These are phyloP conservation scores for Epizoanthus stellaris DNA, from an alignment of 92 coral and sea anemone genomes.

Conservation along the genomic window DNA sequence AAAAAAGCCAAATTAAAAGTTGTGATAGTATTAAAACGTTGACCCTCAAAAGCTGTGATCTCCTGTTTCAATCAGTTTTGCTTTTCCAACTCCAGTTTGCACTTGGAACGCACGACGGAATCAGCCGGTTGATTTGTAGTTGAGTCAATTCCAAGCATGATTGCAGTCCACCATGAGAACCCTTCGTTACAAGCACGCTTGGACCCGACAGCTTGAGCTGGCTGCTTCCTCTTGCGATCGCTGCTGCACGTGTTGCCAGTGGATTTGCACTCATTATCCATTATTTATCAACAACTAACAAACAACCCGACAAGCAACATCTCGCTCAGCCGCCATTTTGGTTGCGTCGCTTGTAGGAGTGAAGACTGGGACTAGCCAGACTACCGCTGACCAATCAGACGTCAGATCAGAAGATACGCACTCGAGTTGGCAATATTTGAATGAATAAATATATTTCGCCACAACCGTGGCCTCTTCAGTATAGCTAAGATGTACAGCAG, in stretches of 20 bases:
- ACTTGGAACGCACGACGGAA: neutral
- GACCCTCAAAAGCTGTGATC: too few species aligned
- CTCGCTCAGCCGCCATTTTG: slow-evolving; percentile 43
- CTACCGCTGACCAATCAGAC: slow-evolving; percentile 2
- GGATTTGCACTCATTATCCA: slow-evolving; percentile 36
- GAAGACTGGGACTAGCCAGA: slow-evolving; percentile 10
- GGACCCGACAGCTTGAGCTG: slow-evolving; percentile 33
- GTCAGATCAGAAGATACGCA: too few species aligned
- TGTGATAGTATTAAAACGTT: too few species aligned
- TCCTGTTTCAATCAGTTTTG: neutral
- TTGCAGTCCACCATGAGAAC: slow-evolving; percentile 89
- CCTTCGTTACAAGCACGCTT: slow-evolving; percentile 79
- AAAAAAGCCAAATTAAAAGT: too few species aligned
- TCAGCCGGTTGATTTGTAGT: slow-evolving; percentile 19
- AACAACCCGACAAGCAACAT: neutral
- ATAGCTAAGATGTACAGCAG: too few species aligned
- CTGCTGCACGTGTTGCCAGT: neutral
- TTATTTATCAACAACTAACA: slow-evolving; percentile 38
- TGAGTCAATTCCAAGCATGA: slow-evolving; percentile 71
- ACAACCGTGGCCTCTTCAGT: too few species aligned
- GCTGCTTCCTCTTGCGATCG: slow-evolving; percentile 75
- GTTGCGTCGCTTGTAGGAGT: neutral
- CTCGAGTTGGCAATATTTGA: too few species aligned
- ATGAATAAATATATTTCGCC: too few species aligned
- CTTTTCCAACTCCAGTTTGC: slow-evolving; percentile 6